Conservation (phyloP, 1,140 invertebrate species). For the Habropoda laboriosa region DNA sequence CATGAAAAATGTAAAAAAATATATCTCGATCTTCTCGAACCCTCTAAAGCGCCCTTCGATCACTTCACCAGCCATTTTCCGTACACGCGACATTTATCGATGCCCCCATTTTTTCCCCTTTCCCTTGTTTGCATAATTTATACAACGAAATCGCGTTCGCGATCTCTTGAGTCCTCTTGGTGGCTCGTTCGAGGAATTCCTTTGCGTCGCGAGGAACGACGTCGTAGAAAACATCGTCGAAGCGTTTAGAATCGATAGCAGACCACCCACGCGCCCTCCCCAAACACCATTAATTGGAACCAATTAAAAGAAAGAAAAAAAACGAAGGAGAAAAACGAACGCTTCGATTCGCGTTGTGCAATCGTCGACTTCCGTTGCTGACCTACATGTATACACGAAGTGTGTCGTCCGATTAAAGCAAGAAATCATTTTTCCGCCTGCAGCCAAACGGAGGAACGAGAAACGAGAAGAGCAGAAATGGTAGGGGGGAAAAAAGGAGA, state of each 20-base stretch:
- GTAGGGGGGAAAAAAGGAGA: neutral
- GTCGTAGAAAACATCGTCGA: neutral
- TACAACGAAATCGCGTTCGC: neutral
- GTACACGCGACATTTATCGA: neutral
- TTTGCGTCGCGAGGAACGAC: neutral
- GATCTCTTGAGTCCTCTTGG: too few relatives aligned
- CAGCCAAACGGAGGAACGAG: neutral
- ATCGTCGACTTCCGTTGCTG: neutral
- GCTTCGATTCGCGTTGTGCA: neutral
- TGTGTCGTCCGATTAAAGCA: constrained; percentile 5
- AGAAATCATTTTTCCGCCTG: neutral
- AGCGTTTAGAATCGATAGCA: constrained; percentile 5
- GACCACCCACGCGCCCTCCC: neutral
- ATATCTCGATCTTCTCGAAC: too few relatives aligned
- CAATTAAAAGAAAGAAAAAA: constrained; percentile 29
- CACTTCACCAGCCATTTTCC: too few relatives aligned
- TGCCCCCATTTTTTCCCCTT: neutral
- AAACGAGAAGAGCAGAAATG: neutral
- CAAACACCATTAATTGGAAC: constrained; percentile 7
- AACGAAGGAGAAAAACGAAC: too few relatives aligned
- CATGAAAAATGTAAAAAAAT: too few relatives aligned
- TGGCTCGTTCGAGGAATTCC: neutral
- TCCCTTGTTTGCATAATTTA: neutral
- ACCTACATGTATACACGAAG: constrained; percentile 13
- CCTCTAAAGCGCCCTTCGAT: too few relatives aligned